Evolutionary conservation across 2,797 vertebrate genomes (phyloP).

Genomic region (Sparidentex hasta): DNA sequence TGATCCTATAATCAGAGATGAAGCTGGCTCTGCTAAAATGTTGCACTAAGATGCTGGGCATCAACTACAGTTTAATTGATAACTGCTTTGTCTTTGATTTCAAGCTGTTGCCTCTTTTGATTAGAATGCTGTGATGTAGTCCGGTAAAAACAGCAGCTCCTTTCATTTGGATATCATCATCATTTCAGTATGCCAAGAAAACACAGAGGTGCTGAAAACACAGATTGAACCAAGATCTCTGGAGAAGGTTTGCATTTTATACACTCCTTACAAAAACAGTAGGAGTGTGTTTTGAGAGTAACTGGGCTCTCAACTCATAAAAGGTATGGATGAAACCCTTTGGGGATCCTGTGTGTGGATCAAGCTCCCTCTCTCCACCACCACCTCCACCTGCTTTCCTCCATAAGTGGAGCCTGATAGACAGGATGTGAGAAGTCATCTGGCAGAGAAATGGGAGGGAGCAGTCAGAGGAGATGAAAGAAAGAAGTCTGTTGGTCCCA

Average conservation of each 20-base stretch:
- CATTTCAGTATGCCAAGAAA: conserved; percentile 37
- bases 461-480: conserved; percentile 83
- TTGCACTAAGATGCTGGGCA: conserved; percentile 57
- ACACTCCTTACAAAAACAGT: conserved; percentile 21
- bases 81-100: conserved; percentile 70
- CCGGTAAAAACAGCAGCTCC: conserved; percentile 31
- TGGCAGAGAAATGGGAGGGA: conserved; percentile 67
- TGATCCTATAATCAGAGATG: conserved; percentile 63
- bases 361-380: conserved; percentile 40
- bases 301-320: conserved; percentile 59
- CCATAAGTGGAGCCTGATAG: conserved; percentile 66
- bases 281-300: conserved; percentile 41
- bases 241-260: conserved; percentile 55
- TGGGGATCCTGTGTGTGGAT: conserved; percentile 53
- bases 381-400: conserved; percentile 49
- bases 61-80: conserved; percentile 60
- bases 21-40: conserved; percentile 47
- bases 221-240: conserved; percentile 42
- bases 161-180: conserved; percentile 52
- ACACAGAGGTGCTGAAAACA: conserved; percentile 32
- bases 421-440: conserved; percentile 74
- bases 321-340: conserved; percentile 65
- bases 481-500: conserved; percentile 70
- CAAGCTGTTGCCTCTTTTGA: conserved; percentile 68
- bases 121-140: conserved; percentile 53